Conservation (phyloP, 2,113 vertebrate species). For the Microcebus jonahi region DNA sequence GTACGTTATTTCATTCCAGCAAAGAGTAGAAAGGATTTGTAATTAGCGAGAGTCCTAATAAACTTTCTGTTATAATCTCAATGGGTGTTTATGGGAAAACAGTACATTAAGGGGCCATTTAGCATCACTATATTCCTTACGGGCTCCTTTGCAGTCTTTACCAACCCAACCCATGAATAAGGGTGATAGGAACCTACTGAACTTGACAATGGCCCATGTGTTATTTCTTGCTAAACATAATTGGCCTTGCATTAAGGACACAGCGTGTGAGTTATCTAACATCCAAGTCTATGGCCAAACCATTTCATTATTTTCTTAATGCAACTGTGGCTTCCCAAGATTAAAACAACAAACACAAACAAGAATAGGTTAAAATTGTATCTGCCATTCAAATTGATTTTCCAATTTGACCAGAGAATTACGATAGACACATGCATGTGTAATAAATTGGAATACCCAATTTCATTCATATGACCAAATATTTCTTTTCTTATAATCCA, state of each 20-base stretch:
- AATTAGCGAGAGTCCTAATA: slow-evolving; percentile 57
- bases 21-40: background rate
- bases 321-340: slow-evolving; percentile 19
- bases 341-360: background rate
- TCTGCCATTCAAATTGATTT: slow-evolving; percentile 12
- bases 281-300: background rate
- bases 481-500: slow-evolving; percentile 7
- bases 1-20: background rate
- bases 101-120: slow-evolving; percentile 21
- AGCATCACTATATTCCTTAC: background rate
- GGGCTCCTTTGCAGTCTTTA: slow-evolving; percentile 24
- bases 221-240: slow-evolving; percentile 40
- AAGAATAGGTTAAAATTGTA: slow-evolving; percentile 14
- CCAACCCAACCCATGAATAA: background rate
- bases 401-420: background rate
- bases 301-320: background rate
- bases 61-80: slow-evolving; percentile 12
- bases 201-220: background rate
- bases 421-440: background rate
- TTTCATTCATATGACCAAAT: slow-evolving; percentile 16
- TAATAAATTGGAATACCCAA: background rate
- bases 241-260: slow-evolving; percentile 41
- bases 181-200: background rate
- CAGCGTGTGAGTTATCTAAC: background rate
- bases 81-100: background rate